phyloP scores from a whole-genome alignment of 2,888 invertebrate genomes.

The Arctia plantaginis region DNA sequence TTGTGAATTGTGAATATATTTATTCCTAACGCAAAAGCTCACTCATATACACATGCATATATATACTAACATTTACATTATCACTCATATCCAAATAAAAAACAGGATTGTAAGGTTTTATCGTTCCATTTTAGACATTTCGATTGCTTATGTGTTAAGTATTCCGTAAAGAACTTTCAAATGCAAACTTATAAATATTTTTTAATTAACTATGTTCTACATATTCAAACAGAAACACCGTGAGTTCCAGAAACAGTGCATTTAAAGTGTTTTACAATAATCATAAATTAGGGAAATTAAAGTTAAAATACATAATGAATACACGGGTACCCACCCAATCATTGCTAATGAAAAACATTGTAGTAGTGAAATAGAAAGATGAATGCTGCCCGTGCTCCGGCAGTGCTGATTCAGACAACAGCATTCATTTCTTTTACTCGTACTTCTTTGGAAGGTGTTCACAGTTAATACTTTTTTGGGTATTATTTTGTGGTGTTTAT shows the following conservation, averaged over 20 bases:
- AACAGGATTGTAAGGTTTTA: conserved; percentile 5
- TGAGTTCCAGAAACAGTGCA: conserved; percentile 22
- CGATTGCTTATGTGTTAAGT: conserved; percentile 30
- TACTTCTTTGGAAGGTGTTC: not conserved
- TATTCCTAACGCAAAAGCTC: conserved; percentile 27
- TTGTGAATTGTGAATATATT: conserved; percentile 24
- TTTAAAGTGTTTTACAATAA: conserved; percentile 33
- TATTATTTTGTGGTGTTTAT: not conserved
- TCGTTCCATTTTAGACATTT: conserved; percentile 20
- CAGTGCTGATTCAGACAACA: too few species aligned
- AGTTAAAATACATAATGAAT: conserved; percentile 4
- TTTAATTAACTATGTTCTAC: conserved; percentile 39
- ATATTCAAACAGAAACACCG: conserved; percentile 33
- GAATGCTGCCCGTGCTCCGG: too few species aligned
- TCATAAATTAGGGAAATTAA: conserved; percentile 21
- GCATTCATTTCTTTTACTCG: too few species aligned
- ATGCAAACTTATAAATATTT: conserved; percentile 41
- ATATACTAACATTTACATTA: conserved; percentile 6
- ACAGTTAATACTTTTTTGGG: not conserved
- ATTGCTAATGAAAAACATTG: conserved; percentile 2
- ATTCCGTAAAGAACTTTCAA: conserved; percentile 29
- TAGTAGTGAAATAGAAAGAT: conserved; percentile 6
- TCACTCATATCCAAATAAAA: not conserved
- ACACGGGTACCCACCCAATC: conserved; percentile 20
- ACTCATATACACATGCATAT: conserved; percentile 16